Percentiles rank a stretch among this genome's conserved stretches.
Evolutionary conservation across 2,888 invertebrate species (phyloP).

Genomic region (Thereva nobilitata): DNA sequence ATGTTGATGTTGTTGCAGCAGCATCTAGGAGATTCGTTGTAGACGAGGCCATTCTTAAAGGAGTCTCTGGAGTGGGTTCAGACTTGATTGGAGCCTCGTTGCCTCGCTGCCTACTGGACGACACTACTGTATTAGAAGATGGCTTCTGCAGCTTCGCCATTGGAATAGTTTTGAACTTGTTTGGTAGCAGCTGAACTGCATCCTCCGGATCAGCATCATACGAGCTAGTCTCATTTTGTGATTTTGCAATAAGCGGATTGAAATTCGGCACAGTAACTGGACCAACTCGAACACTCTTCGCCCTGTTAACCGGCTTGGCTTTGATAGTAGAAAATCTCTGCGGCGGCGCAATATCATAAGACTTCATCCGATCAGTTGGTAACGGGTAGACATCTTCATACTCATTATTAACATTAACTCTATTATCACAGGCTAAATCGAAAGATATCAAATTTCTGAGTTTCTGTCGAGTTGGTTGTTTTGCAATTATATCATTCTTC

Average conservation of each 20-base stretch:
- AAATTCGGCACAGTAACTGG: slow-evolving; percentile 25
- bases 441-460: slow-evolving; percentile 13
- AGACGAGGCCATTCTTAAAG: neutral
- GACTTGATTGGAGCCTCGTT: too few species aligned
- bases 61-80: neutral
- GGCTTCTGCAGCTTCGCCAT: slow-evolving; percentile 34
- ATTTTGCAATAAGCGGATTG: neutral
- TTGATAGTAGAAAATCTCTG: slow-evolving; percentile 44
- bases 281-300: slow-evolving; percentile 49
- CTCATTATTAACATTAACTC: slow-evolving; percentile 33
- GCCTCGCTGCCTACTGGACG: too few species aligned
- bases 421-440: slow-evolving; percentile 49
- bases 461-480: slow-evolving; percentile 14
- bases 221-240: too few species aligned
- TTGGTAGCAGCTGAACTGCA: slow-evolving; percentile 2
- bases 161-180: slow-evolving; percentile 37
- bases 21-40: neutral
- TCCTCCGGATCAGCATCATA: neutral
- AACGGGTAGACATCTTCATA: slow-evolving; percentile 36
- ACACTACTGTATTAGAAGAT: neutral
- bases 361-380: slow-evolving; percentile 21
- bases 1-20: neutral
- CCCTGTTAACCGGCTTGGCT: slow-evolving; percentile 49
- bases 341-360: slow-evolving; percentile 30
- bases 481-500: slow-evolving; percentile 7